Evolutionary conservation across 2,113 vertebrate genomes (phyloP).

Genomic region (Camelus dromedarius): DNA sequence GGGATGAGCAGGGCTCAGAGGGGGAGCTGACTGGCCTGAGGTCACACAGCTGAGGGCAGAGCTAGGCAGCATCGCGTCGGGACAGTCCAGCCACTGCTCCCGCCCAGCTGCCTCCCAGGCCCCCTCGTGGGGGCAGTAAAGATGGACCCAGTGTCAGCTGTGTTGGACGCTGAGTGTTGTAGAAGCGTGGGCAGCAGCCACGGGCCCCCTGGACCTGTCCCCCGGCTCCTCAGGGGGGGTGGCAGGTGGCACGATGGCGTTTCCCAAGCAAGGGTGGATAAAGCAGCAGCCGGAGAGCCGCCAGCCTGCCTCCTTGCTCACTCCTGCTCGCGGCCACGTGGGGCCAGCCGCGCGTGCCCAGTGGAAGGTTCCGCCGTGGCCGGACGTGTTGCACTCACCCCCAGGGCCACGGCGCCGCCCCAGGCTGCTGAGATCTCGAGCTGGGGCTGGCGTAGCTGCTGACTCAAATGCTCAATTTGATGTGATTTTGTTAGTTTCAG

Average conservation of each 20-base stretch:
- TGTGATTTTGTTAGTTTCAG: not conserved
- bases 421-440: not conserved
- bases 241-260: not conserved
- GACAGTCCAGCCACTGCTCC: not conserved
- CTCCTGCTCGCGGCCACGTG: fast-evolving
- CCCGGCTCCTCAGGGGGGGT: not conserved
- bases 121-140: not conserved
- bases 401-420: fast-evolving
- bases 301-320: not conserved
- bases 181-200: too few relatives aligned
- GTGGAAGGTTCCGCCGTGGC: fast-evolving
- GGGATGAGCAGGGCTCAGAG: not conserved
- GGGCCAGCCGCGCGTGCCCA: not conserved
- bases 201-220: fast-evolving
- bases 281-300: not conserved
- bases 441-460: fast-evolving
- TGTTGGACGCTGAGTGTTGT: fast-evolving
- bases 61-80: not conserved
- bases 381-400: fast-evolving
- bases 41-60: fast-evolving
- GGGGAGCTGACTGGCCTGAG: not conserved
- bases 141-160: not conserved
- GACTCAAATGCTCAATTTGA: too few relatives aligned
- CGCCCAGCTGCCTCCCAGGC: constrained; percentile 68
- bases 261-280: fast-evolving